These are phyloP conservation scores for Onychostruthus taczanowskii DNA, from an alignment of 2,113 vertebrate species.

Conservation along the genomic window DNA sequence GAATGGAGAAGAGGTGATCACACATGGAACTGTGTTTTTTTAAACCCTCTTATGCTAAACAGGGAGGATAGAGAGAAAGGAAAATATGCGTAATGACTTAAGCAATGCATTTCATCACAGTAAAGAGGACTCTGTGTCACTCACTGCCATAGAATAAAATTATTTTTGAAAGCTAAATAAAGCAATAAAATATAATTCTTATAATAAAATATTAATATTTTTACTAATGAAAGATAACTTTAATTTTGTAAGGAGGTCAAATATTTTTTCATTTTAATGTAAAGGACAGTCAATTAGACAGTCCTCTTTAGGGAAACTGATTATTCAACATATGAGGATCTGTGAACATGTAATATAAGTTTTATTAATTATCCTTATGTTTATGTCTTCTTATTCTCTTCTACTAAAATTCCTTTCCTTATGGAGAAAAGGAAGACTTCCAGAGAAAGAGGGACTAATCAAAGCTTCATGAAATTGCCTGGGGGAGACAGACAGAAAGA, in stretches of 20 bases:
- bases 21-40: neutral
- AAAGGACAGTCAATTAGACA: neutral
- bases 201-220: neutral
- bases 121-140: neutral
- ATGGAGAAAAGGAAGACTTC: neutral
- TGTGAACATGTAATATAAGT: neutral
- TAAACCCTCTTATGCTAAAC: neutral
- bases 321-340: neutral
- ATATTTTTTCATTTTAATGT: neutral
- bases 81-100: neutral
- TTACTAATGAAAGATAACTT: neutral
- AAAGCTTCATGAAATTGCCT: neutral
- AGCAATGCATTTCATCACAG: neutral
- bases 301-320: neutral
- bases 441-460: neutral
- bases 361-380: neutral
- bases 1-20: neutral
- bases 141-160: neutral
- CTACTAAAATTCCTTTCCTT: neutral
- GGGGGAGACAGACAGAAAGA: neutral
- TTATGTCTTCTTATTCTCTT: neutral
- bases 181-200: neutral
- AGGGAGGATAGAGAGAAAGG: neutral
- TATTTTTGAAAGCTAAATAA: neutral
- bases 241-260: neutral